Percentiles rank a stretch among this genome's conserved stretches.
Evolutionary conservation across 2,113 vertebrate species (phyloP).

Genomic region (Burhinus bistriatus): DNA sequence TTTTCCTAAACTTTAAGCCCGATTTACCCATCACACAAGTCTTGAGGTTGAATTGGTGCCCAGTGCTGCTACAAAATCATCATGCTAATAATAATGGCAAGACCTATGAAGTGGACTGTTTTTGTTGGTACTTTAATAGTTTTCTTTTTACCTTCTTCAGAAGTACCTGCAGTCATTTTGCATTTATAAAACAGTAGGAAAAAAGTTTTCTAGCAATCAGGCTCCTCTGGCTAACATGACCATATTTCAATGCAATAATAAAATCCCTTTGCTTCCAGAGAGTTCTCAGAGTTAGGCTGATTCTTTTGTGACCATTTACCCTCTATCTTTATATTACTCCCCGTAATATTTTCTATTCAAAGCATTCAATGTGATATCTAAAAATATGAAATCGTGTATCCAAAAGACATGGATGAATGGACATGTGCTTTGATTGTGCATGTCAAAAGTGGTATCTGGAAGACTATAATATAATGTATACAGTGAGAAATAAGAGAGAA

Average conservation of each 20-base stretch:
- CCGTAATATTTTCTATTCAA: not conserved
- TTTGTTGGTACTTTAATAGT: not conserved
- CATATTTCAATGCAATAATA: not conserved
- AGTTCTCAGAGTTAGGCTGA: not conserved
- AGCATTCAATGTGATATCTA: not conserved
- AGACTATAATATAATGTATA: not conserved
- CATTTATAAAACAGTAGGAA: not conserved
- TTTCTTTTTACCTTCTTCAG: not conserved
- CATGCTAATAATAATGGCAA: not conserved
- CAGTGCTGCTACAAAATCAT: not conserved
- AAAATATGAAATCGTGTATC: not conserved
- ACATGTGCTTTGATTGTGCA: not conserved
- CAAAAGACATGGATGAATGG: not conserved
- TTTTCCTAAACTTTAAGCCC: not conserved
- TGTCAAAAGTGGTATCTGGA: not conserved
- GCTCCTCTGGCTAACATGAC: not conserved
- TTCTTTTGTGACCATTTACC: not conserved
- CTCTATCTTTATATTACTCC: not conserved
- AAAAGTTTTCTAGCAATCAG: not conserved
- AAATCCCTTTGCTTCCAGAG: not conserved
- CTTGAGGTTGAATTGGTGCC: not conserved
- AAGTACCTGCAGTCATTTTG: not conserved
- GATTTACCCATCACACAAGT: not conserved
- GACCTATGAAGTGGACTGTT: not conserved
- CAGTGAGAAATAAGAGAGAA: not conserved